A percentile compares a stretch with the other conserved stretches of the same genome.
phyloP scores from a whole-genome alignment of 2,113 vertebrate genomes.

The Clupea harengus region DNA sequence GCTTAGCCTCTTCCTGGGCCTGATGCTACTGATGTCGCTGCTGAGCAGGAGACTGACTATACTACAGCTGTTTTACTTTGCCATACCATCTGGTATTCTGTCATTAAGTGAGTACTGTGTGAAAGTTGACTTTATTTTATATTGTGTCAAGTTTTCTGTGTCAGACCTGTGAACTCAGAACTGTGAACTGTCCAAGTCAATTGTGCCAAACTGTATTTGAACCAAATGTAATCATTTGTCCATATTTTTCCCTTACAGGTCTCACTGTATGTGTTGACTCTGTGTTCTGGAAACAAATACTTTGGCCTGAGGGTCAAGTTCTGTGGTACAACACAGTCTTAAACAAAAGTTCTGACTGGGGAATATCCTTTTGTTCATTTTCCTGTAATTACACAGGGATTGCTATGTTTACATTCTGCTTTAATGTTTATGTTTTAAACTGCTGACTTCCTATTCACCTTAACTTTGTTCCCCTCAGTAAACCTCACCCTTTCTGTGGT shows the following conservation, averaged over 20 bases:
- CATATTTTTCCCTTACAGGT: slow-evolving; percentile 63
- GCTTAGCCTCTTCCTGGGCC: slow-evolving; percentile 84
- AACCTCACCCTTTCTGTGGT: slow-evolving; percentile 91
- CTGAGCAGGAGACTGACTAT: slow-evolving; percentile 73
- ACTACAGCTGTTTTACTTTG: slow-evolving; percentile 69
- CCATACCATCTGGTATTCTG: slow-evolving; percentile 79
- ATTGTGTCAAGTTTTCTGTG: neutral
- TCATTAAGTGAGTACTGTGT: slow-evolving; percentile 78
- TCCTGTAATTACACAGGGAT: neutral
- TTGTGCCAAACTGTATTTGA: neutral
- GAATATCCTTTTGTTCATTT: slow-evolving; percentile 85
- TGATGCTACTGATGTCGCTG: slow-evolving; percentile 80
- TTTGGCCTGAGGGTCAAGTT: slow-evolving; percentile 95
- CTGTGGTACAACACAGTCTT: slow-evolving; percentile 93
- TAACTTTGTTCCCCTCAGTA: slow-evolving; percentile 70
- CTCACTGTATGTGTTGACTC: slow-evolving; percentile 85
- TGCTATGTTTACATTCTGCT: neutral
- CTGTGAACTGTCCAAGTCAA: neutral
- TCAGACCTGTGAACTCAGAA: neutral
- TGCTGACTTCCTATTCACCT: slow-evolving; percentile 57
- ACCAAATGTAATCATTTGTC: neutral
- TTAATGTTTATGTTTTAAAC: neutral
- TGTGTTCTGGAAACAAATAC: slow-evolving; percentile 82
- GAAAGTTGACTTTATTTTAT: no score
- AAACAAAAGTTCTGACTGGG: slow-evolving; percentile 95